Percentiles rank a stretch among this genome's conserved stretches.
These are phyloP conservation scores for Echinops telfairi DNA, from an alignment of 2,113 vertebrate species.

Conservation along the genomic window DNA sequence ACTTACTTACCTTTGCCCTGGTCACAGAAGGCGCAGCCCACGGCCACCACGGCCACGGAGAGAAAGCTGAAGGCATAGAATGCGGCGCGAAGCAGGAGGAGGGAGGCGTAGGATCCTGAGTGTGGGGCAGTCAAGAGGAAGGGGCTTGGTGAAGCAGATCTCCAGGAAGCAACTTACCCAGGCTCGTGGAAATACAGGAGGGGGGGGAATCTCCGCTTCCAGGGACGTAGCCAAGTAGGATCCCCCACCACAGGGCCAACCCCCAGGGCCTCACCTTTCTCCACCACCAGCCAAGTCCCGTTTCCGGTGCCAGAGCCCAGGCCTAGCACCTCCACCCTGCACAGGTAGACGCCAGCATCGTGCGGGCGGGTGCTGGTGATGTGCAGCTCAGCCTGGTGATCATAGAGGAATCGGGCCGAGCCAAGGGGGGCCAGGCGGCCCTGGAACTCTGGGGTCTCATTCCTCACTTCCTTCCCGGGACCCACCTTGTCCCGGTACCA, in stretches of 20 bases:
- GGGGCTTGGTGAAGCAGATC: not conserved
- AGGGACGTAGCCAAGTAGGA: not conserved
- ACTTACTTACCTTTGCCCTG: constrained; percentile 59
- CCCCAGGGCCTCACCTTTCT: constrained; percentile 23
- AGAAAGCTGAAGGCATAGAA: constrained; percentile 67
- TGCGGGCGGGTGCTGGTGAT: not conserved
- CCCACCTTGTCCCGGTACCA: constrained; percentile 64
- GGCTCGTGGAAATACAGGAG: not conserved
- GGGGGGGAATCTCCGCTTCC: not conserved
- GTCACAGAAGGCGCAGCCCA: constrained; percentile 63
- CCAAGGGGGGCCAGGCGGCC: constrained; percentile 42
- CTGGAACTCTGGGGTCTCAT: constrained; percentile 49
- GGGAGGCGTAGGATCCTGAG: not conserved
- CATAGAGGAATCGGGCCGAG: constrained; percentile 41
- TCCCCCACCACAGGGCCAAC: not conserved
- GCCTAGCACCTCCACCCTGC: constrained; percentile 67
- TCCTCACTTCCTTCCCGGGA: constrained; percentile 61
- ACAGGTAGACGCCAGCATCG: constrained; percentile 24
- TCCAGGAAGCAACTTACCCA: not conserved
- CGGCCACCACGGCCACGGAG: constrained; percentile 33
- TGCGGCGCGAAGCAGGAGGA: constrained; percentile 38
- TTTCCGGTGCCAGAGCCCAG: not conserved
- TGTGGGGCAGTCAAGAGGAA: fast-evolving
- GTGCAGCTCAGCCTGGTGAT: constrained; percentile 67
- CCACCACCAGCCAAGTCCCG: constrained; percentile 66